Evolutionary conservation across 2,797 vertebrate species (phyloP).

Genomic region (Gadopsis marmoratus): DNA sequence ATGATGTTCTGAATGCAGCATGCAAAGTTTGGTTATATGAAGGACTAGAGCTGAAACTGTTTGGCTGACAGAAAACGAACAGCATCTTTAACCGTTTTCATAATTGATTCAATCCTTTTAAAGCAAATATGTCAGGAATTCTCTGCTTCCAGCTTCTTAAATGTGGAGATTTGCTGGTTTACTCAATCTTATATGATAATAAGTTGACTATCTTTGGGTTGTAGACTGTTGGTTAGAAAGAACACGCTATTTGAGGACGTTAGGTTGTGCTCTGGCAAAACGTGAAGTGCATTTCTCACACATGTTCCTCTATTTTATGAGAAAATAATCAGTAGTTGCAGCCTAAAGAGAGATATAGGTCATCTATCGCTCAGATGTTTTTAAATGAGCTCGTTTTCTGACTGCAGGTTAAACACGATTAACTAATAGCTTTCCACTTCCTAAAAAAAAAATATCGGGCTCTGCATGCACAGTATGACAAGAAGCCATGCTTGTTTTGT

Average conservation of each 20-base stretch:
- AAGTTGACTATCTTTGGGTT: background rate
- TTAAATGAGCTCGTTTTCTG: background rate
- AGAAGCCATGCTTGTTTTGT: conserved; percentile 1
- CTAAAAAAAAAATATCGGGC: conserved; percentile 34
- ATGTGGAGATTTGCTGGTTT: background rate
- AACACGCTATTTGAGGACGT: background rate
- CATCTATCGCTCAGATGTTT: background rate
- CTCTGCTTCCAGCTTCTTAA: background rate
- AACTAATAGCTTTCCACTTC: background rate
- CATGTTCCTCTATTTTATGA: background rate
- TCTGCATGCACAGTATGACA: background rate
- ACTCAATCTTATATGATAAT: background rate
- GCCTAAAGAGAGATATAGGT: background rate
- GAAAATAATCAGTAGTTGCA: background rate
- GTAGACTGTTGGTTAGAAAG: background rate
- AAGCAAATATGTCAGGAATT: background rate
- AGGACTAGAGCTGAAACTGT: background rate
- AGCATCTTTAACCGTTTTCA: background rate
- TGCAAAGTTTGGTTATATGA: background rate
- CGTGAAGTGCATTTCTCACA: background rate
- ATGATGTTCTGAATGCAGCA: background rate
- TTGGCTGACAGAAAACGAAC: background rate
- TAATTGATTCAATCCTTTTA: background rate
- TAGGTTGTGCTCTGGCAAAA: background rate
- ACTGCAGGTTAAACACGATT: background rate